A percentile compares a stretch with the other conserved stretches of the same genome.
Evolutionary conservation across 2,888 invertebrate species (phyloP).

Genomic region (Amaurobius ferox): DNA sequence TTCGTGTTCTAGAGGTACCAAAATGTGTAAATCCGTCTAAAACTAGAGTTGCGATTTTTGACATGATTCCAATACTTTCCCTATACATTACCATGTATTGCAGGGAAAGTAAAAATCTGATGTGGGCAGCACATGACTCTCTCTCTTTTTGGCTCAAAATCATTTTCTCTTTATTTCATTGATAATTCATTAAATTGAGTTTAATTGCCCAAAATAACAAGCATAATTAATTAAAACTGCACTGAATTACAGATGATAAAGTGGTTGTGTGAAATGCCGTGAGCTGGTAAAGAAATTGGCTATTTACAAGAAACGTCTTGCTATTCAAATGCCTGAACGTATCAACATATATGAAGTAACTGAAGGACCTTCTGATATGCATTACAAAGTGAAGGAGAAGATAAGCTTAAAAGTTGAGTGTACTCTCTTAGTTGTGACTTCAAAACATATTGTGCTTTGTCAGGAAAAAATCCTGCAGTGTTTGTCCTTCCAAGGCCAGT

Average conservation of each 20-base stretch:
- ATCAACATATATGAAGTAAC: slow-evolving; percentile 96
- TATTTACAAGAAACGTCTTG: slow-evolving; percentile 91
- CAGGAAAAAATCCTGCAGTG: slow-evolving; percentile 88
- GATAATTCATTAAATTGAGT: too few relatives aligned
- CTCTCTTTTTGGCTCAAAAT: too few relatives aligned
- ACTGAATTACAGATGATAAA: slow-evolving; percentile 90
- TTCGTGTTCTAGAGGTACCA: too few relatives aligned
- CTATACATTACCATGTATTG: too few relatives aligned
- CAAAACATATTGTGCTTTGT: slow-evolving; percentile 89
- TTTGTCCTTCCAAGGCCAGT: slow-evolving; percentile 84
- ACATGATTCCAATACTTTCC: too few relatives aligned
- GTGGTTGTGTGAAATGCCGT: slow-evolving; percentile 88
- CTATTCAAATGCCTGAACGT: slow-evolving; percentile 94
- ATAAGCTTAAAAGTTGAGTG: slow-evolving; percentile 91
- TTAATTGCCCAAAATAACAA: too few relatives aligned
- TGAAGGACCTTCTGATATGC: slow-evolving; percentile 81
- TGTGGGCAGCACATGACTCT: too few relatives aligned
- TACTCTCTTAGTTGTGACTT: slow-evolving; percentile 90
- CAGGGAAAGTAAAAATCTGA: too few relatives aligned
- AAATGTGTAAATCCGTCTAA: too few relatives aligned
- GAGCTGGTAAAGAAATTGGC: slow-evolving; percentile 98
- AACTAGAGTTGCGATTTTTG: too few relatives aligned
- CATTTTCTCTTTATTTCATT: too few relatives aligned
- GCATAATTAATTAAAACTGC: too few relatives aligned
- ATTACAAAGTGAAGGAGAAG: slow-evolving; percentile 89